phyloP scores from a whole-genome alignment of 2,797 vertebrate genomes.

The Rousettus madagascariensis region DNA sequence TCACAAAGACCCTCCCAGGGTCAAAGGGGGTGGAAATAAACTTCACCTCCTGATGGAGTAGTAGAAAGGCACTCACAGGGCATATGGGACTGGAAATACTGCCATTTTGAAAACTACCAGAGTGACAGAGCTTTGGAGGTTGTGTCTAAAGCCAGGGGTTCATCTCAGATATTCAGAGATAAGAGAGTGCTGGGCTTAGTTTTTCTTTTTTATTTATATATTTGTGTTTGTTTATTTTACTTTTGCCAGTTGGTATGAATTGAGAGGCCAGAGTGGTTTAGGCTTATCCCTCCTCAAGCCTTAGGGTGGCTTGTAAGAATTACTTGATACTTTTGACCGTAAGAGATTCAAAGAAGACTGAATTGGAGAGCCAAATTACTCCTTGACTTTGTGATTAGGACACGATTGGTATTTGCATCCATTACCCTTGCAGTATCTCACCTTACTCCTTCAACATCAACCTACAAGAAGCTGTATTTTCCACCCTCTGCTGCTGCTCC shows the following conservation, averaged over 20 bases:
- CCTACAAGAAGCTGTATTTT: not conserved
- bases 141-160: not conserved
- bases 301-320: not conserved
- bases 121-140: not conserved
- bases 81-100: not conserved
- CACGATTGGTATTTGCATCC: not conserved
- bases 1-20: not conserved
- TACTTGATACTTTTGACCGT: not conserved
- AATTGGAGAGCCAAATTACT: not conserved
- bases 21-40: not conserved
- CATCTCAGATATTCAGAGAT: not conserved
- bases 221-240: not conserved
- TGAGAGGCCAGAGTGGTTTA: not conserved
- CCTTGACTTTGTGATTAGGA: not conserved
- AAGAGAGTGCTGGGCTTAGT: not conserved
- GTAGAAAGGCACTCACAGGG: not conserved
- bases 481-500: too few relatives aligned
- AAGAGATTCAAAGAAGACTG: not conserved
- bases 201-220: not conserved
- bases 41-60: not conserved
- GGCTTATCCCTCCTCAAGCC: not conserved
- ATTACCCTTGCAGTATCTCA: not conserved
- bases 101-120: not conserved
- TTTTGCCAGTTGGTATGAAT: not conserved
- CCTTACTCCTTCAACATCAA: not conserved